Conservation (phyloP, 2,888 invertebrate species). For the Allophyes oxyacanthae region DNA sequence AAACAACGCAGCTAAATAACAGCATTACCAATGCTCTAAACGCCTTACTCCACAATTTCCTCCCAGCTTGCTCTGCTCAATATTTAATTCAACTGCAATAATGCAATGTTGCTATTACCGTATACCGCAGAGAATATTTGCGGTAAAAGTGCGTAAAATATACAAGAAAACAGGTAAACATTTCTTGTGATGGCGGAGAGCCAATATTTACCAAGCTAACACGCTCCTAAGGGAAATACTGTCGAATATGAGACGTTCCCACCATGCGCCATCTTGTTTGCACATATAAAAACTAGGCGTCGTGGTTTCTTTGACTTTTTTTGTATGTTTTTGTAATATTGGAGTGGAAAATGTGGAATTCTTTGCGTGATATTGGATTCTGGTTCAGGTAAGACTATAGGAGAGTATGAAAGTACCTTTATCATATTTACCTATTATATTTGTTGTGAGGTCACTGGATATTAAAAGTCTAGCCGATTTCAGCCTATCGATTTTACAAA, state of each 20-base stretch:
- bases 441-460: no score
- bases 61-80: conserved; percentile 17
- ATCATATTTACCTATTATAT: no score
- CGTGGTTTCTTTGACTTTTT: conserved; percentile 22
- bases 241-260: conserved; percentile 63
- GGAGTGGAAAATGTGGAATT: conserved; percentile 1
- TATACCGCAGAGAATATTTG: conserved; percentile 45
- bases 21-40: conserved; percentile 15
- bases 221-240: conserved; percentile 72
- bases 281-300: conserved; percentile 46
- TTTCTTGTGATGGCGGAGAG: conserved; percentile 49
- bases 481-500: no score
- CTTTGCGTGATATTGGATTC: no score
- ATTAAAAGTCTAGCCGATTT: no score
- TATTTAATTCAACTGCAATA: conserved; percentile 53
- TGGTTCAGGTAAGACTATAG: no score
- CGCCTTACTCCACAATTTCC: conserved; percentile 6
- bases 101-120: conserved; percentile 46
- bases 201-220: conserved; percentile 68
- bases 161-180: conserved; percentile 57
- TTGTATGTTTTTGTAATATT: conserved; percentile 45
- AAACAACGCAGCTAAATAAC: conserved; percentile 20
- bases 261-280: conserved; percentile 41
- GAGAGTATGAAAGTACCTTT: no score
- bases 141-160: conserved; percentile 55